phyloP scores from a whole-genome alignment of 2,888 invertebrate species.

The Thera obeliscata region DNA sequence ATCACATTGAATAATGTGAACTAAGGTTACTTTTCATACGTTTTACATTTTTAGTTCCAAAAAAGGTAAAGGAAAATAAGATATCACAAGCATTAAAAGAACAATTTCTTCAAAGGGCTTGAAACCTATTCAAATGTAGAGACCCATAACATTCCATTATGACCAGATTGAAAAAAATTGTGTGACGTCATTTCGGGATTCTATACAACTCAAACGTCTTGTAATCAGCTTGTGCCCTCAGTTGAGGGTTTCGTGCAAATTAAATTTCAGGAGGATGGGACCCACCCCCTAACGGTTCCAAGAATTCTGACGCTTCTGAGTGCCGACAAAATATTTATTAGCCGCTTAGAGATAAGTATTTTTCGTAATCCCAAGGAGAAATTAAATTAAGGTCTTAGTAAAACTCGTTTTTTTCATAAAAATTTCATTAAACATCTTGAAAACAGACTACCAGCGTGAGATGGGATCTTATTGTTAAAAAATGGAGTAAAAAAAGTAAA shows the following conservation, averaged over 20 bases:
- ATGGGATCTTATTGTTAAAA: not conserved
- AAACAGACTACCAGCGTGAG: not conserved
- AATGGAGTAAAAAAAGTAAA: not conserved
- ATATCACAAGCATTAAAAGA: slow-evolving; percentile 10
- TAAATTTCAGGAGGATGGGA: slow-evolving; percentile 31
- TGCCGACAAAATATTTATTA: slow-evolving; percentile 44
- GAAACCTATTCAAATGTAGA: slow-evolving; percentile 24
- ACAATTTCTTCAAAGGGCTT: slow-evolving; percentile 15
- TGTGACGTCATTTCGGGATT: slow-evolving; percentile 28
- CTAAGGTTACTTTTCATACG: not conserved
- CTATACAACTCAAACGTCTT: slow-evolving; percentile 35
- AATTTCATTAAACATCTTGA: not conserved
- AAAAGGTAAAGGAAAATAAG: slow-evolving; percentile 7
- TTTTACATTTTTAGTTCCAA: not conserved
- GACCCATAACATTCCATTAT: slow-evolving; percentile 28
- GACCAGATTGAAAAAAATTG: slow-evolving; percentile 31
- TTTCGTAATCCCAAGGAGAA: slow-evolving; percentile 30
- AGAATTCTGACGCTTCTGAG: slow-evolving; percentile 39
- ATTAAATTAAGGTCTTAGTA: slow-evolving; percentile 19
- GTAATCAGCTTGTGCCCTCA: slow-evolving; percentile 37
- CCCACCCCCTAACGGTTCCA: slow-evolving; percentile 24
- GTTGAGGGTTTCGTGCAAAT: slow-evolving; percentile 36
- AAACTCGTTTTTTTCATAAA: slow-evolving; percentile 3
- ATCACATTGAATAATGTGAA: slow-evolving; percentile 12
- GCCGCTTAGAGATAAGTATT: slow-evolving; percentile 35